A percentile compares a stretch with the other conserved stretches of the same genome.
These are phyloP conservation scores for Procapra przewalskii DNA, from an alignment of 2,113 vertebrate genomes.

Conservation along the genomic window DNA sequence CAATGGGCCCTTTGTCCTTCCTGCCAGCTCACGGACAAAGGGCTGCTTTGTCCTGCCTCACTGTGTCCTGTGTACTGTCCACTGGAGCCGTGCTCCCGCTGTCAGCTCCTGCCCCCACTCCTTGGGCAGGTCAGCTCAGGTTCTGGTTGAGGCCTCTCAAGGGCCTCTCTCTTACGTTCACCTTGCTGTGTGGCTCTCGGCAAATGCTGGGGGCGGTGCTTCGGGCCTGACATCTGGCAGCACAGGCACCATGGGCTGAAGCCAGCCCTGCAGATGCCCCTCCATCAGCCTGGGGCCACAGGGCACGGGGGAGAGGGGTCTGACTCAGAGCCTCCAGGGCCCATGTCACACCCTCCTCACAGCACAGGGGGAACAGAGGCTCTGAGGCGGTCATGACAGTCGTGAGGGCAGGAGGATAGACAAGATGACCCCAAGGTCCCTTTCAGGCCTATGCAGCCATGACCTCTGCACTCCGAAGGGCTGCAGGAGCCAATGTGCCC, in stretches of 20 bases:
- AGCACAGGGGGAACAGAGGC: background rate
- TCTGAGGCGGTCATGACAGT: background rate
- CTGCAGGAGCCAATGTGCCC: background rate
- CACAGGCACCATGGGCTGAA: background rate
- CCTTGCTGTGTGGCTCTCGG: background rate
- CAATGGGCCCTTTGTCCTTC: conserved; percentile 58
- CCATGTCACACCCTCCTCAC: background rate
- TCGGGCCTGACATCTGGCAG: background rate
- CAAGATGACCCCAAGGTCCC: background rate
- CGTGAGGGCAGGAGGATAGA: background rate
- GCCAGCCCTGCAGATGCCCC: background rate
- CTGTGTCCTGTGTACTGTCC: background rate
- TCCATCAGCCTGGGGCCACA: background rate
- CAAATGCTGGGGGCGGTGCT: background rate
- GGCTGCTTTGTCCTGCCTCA: conserved; percentile 29
- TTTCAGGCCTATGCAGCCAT: background rate
- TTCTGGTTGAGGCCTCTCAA: background rate
- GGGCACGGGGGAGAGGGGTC: background rate
- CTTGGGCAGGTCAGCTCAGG: background rate
- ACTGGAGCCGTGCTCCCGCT: background rate
- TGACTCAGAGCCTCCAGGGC: background rate
- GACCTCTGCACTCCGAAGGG: background rate
- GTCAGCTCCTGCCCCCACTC: background rate
- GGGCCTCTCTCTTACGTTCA: background rate
- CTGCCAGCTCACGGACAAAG: conserved; percentile 51